Evolutionary conservation across 2,888 invertebrate species (phyloP).

Genomic region (Plebejus anna): DNA sequence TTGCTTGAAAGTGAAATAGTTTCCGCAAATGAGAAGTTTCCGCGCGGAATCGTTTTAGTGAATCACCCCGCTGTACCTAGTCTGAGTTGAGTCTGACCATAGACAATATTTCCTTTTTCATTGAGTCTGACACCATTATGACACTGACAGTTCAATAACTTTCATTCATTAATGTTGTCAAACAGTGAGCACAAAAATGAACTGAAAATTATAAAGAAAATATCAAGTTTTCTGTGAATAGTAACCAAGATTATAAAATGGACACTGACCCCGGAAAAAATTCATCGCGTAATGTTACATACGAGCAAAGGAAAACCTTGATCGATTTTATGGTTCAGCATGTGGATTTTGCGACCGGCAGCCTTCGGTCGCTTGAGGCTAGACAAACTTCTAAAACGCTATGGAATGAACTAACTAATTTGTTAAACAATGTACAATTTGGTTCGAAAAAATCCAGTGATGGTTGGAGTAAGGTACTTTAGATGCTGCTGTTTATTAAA

Average conservation of each 20-base stretch:
- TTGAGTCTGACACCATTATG: too few relatives aligned
- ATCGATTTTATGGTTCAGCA: slow-evolving; percentile 64
- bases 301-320: slow-evolving; percentile 57
- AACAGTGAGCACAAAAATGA: neutral
- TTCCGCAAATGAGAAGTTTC: too few relatives aligned
- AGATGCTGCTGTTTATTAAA: neutral
- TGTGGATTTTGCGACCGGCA: slow-evolving; percentile 56
- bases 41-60: too few relatives aligned
- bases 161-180: neutral
- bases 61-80: too few relatives aligned
- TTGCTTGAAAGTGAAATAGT: too few relatives aligned
- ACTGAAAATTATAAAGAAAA: neutral
- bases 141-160: too few relatives aligned
- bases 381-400: slow-evolving; percentile 55
- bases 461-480: slow-evolving; percentile 59
- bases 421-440: slow-evolving; percentile 49
- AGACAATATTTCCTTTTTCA: too few relatives aligned
- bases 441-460: slow-evolving; percentile 54
- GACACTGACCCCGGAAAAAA: neutral
- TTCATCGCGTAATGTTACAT: slow-evolving; percentile 46
- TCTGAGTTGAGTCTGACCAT: too few relatives aligned
- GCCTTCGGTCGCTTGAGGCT: slow-evolving; percentile 52
- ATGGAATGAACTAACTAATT: slow-evolving; percentile 56
- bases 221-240: neutral
- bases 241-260: neutral